Conservation (phyloP, 2,797 vertebrate genomes). For the Cossypha caffra region DNA sequence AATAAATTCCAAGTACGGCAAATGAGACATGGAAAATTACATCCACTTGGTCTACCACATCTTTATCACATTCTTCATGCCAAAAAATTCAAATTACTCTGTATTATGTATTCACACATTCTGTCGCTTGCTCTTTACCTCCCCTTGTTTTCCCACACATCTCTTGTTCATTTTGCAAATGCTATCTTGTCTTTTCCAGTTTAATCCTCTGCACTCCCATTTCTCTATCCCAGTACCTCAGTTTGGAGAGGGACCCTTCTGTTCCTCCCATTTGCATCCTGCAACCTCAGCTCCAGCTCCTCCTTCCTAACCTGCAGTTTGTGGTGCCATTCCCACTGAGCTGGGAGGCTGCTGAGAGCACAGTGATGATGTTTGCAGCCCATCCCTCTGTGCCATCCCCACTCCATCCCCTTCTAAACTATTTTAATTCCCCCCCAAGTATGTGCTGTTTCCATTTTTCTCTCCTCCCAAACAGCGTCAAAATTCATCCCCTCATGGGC, state of each 20-base stretch:
- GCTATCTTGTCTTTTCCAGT: neutral
- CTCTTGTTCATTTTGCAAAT: slow-evolving; percentile 42
- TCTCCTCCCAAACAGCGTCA: neutral
- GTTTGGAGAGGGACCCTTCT: neutral
- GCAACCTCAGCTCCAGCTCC: neutral
- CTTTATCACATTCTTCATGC: slow-evolving; percentile 25
- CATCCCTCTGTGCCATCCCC: neutral
- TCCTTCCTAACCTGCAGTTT: neutral
- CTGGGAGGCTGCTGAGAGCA: neutral
- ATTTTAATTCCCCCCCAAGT: neutral
- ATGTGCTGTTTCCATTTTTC: neutral
- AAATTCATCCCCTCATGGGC: neutral
- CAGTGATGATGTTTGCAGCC: neutral
- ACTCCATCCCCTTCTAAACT: neutral
- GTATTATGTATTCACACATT: slow-evolving; percentile 54
- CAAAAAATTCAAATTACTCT: slow-evolving; percentile 14
- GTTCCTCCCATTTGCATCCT: neutral
- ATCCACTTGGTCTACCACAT: slow-evolving; percentile 14
- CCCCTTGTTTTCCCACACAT: slow-evolving; percentile 38
- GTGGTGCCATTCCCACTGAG: neutral
- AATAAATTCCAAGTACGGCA: neutral
- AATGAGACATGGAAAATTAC: slow-evolving; percentile 18
- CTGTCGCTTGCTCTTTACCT: slow-evolving; percentile 34
- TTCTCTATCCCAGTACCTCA: neutral
- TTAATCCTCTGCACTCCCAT: neutral